These are phyloP conservation scores for Eristalis pertinax DNA, from an alignment of 2,888 invertebrate genomes.

Conservation along the genomic window DNA sequence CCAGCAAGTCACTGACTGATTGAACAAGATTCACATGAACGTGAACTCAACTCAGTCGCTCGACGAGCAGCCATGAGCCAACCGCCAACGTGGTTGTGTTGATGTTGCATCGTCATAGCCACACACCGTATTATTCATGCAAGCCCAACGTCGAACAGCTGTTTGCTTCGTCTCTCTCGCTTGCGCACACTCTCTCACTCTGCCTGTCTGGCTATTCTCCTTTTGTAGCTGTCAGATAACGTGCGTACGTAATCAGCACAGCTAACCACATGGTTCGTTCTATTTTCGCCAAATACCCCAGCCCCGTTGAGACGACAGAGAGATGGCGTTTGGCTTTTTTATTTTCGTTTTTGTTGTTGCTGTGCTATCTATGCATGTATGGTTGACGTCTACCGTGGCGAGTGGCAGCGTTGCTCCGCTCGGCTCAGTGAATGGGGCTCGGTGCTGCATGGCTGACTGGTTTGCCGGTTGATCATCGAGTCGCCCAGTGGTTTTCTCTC, in stretches of 20 bases:
- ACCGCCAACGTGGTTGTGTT: slow-evolving; percentile 33
- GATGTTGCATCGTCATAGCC: slow-evolving; percentile 41
- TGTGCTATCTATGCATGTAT: slow-evolving; percentile 27
- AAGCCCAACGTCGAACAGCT: slow-evolving; percentile 49
- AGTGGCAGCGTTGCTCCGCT: slow-evolving; percentile 2
- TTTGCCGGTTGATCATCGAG: slow-evolving; percentile 40
- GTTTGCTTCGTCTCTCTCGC: slow-evolving; percentile 31
- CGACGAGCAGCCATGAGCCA: background rate
- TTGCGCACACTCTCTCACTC: background rate
- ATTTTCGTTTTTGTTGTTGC: slow-evolving; percentile 33
- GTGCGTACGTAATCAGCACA: slow-evolving; percentile 51
- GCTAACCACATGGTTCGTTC: slow-evolving; percentile 62
- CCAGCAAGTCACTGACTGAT: slow-evolving; percentile 68
- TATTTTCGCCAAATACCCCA: slow-evolving; percentile 60
- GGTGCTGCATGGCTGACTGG: slow-evolving; percentile 40
- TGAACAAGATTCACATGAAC: slow-evolving; percentile 59
- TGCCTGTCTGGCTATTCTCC: slow-evolving; percentile 3
- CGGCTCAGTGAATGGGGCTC: slow-evolving; percentile 30
- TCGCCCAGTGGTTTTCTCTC: slow-evolving; percentile 11
- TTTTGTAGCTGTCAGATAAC: slow-evolving; percentile 15
- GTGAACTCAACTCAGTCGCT: slow-evolving; percentile 47
- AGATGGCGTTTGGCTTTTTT: background rate
- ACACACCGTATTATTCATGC: slow-evolving; percentile 12
- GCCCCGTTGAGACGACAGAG: slow-evolving; percentile 29
- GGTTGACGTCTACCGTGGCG: slow-evolving; percentile 3